Base-by-base conservation (phyloP, 2,888 invertebrate genomes). In the Caenorhabditis virilis region DNA sequence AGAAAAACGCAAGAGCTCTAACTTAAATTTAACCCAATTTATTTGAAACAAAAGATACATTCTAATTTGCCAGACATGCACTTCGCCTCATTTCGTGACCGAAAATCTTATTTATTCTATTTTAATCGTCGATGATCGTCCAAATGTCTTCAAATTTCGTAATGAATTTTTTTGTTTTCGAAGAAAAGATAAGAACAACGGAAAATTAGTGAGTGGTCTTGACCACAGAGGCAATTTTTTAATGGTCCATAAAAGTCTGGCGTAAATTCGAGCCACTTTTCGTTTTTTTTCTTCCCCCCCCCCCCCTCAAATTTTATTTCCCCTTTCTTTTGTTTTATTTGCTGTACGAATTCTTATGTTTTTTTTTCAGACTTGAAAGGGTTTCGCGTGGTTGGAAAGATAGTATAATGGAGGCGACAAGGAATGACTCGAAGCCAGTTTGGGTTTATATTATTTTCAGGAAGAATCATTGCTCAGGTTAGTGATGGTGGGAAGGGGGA, bases 381-480 rank as follows among this genome's bases (percentile, higher is more conserved):
- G 63, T 63, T n/a, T 63, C 63, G 53, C 53, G 57, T 38, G 43
- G 26, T 33, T 63, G 63, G 63, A 57, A 47, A 45, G 42, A 57
- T 35, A 51, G 15, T 18, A 30, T 65, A n/a, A 73, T 70, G 76
- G 76, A 76, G 39, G 67, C 69, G n/a, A 67, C 72, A 1, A 57
- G 67, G 26, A 62, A 63, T 39, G 77, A 77, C 27, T 69, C 70
- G 4, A 77, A 76, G 46, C 79, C 79, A 30, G 82, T 83, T 22
- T 83, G 83, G 83, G 72, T 83, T 36, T 83, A 83, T 60, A 69
- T 82, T 38, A 82, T 83, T 46, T 83, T 83, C 69, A 67, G 82
- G 18, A 82, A 82, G 55, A 76, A 76, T 33, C 76, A 76, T 49
- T 76, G 76, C 47, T 76, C 76, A 54, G 76, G 76, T 59, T 18